Evolutionary conservation across 2,113 vertebrate species (phyloP), one percentile per base, ranked within the genome.

Genomic region (Acrocephalus kingi): DNA sequence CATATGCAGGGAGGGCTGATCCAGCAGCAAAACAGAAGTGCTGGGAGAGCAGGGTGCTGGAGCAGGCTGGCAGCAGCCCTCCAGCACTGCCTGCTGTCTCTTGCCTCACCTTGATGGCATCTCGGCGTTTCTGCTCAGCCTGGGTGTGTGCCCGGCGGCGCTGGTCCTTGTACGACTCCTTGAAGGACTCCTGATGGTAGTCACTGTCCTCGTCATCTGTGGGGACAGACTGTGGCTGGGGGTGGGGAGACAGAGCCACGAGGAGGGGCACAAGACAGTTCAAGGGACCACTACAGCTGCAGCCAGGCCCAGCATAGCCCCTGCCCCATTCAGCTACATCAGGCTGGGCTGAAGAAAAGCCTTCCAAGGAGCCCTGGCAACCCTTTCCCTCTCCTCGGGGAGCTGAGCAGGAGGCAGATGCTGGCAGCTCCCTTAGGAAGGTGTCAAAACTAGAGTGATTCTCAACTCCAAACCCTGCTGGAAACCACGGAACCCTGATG

Each of bases 131-230:
- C 97, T 99, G 99, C 95, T 99, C 99, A 0, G 99, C 99, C 95
- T 99, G 99, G 1, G 98, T 99, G 98, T 99, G 99, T 0, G 99
- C 99, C 80, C 99, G 98, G 78, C 99, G 98, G 69, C 99, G 98
- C 35, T 98, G 98, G 95, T 99, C 99, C 96, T 99, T 99, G 92
- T 99, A 99, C 0, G 98, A 99, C 88, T 99, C 98, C 94, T 99
- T 99, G 92, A 98, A 98, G 37, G 98, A 90, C 94, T 99, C 99
- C 45, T 99, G 99, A 35, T 99, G 98, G 88, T 99, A 99, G 84
- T 99, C 99, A 6, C 99, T 99, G 98, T 99, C 99, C 97, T 99
- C 99, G 1, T 99, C 99, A 77, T 99, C 99, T 99, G 95, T 11
- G 13, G 58, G 20, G 35, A 24, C 23, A 91, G 4, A 76, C 14